These are phyloP conservation scores for Pangasius larnaudii DNA, from an alignment of 2,797 vertebrate species.

Conservation along the genomic window DNA sequence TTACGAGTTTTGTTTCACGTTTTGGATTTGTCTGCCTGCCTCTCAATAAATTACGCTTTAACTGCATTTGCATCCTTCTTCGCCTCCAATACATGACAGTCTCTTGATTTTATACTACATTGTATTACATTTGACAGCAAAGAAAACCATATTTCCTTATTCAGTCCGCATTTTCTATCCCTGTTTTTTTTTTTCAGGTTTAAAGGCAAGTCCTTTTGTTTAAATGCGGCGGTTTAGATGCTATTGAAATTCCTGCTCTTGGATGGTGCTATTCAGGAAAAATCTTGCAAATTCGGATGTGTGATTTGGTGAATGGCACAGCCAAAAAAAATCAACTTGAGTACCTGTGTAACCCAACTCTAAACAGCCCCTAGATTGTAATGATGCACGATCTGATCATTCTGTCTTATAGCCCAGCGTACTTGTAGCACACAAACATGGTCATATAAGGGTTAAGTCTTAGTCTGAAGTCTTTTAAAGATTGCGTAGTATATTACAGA, in stretches of 20 bases:
- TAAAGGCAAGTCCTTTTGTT: background rate
- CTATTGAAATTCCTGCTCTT: background rate
- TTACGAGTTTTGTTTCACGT: no score
- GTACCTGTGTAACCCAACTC: background rate
- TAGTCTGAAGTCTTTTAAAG: constrained; percentile 1
- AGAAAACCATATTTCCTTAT: background rate
- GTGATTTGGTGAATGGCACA: background rate
- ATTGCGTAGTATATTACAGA: constrained; percentile 29
- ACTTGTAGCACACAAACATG: constrained; percentile 5
- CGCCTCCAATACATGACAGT: no score
- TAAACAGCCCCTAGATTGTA: background rate
- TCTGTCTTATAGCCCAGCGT: background rate
- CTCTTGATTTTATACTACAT: background rate
- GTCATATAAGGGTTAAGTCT: constrained; percentile 7
- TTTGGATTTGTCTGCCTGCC: no score
- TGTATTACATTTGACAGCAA: background rate
- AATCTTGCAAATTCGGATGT: background rate
- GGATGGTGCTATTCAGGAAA: background rate
- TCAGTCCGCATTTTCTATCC: background rate
- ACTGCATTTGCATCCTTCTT: no score
- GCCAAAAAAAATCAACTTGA: background rate
- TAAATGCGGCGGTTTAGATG: background rate
- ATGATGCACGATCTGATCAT: background rate
- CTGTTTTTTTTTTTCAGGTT: background rate
- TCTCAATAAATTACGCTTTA: no score